Evolutionary conservation across 1,140 invertebrate species (phyloP).

Genomic region (Drosophila novamexicana): DNA sequence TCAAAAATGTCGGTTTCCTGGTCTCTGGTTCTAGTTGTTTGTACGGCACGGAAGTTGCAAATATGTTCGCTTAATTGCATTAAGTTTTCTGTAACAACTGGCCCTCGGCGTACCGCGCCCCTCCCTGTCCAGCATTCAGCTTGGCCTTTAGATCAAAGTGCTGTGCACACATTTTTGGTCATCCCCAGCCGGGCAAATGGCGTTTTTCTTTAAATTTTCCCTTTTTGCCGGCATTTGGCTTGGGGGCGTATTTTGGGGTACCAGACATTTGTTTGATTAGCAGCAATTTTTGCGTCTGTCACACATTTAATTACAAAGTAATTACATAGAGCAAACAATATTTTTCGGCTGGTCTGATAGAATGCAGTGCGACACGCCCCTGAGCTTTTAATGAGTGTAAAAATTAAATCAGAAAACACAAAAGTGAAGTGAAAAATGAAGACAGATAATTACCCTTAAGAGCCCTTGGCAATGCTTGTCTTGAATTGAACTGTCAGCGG

Average conservation of each 20-base stretch:
- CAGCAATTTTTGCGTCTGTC: slow-evolving; percentile 61
- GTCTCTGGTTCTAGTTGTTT: slow-evolving; percentile 8
- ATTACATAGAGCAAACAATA: slow-evolving; percentile 66
- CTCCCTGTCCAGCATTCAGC: neutral
- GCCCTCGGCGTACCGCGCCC: slow-evolving; percentile 30
- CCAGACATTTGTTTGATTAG: slow-evolving; percentile 67
- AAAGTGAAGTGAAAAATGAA: neutral
- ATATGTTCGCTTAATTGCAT: slow-evolving; percentile 83
- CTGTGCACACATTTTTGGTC: slow-evolving; percentile 67
- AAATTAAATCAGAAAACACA: neutral
- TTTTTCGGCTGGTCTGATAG: neutral
- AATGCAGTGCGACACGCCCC: neutral
- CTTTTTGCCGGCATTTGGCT: slow-evolving; percentile 34
- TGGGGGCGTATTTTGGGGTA: slow-evolving; percentile 35
- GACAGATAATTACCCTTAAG: neutral
- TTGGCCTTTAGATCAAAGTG: slow-evolving; percentile 68
- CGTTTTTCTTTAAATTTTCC: slow-evolving; percentile 34
- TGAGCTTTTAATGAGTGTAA: slow-evolving; percentile 17
- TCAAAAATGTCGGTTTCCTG: slow-evolving; percentile 62
- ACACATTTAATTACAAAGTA: slow-evolving; percentile 70
- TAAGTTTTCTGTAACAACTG: slow-evolving; percentile 54
- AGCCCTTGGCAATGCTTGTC: neutral
- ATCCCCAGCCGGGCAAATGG: slow-evolving; percentile 42
- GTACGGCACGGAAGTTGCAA: slow-evolving; percentile 68
- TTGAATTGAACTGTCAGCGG: too few species aligned